These are phyloP conservation scores for Silvanus unidentatus DNA, from an alignment of 2,888 invertebrate genomes.

Conservation along the genomic window DNA sequence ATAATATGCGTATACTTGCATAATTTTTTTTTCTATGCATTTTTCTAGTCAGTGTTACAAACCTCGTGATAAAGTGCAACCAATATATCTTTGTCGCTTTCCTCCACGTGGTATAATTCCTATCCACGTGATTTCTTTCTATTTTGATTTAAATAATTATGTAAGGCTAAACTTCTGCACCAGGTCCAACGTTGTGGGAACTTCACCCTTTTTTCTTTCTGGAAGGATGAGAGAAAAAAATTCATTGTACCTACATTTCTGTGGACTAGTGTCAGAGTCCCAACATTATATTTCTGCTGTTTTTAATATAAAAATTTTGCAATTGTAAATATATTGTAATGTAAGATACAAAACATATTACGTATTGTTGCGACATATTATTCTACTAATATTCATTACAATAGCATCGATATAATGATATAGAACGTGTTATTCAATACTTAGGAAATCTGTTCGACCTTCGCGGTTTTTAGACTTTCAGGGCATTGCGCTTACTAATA, in stretches of 20 bases:
- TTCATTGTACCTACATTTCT: too few relatives aligned
- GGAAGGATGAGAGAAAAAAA: too few relatives aligned
- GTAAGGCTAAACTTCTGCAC: too few relatives aligned
- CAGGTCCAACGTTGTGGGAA: too few relatives aligned
- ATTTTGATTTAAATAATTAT: too few relatives aligned
- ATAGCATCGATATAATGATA: constrained; percentile 21
- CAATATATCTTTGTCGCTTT: background rate
- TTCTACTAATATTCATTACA: constrained; percentile 20
- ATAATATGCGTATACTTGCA: too few relatives aligned
- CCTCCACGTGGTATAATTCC: constrained; percentile 1
- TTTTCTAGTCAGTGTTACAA: background rate
- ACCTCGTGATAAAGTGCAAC: background rate
- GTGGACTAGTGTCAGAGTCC: too few relatives aligned
- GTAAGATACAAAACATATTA: constrained; percentile 5
- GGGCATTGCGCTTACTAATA: constrained; percentile 31
- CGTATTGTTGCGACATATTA: constrained; percentile 11
- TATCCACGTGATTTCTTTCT: constrained; percentile 1
- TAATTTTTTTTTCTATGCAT: too few relatives aligned
- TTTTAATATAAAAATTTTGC: constrained; percentile 7
- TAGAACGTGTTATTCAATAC: constrained; percentile 30
- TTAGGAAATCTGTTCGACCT: constrained; percentile 29
- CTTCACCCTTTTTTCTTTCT: too few relatives aligned
- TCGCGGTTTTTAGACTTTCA: constrained; percentile 33
- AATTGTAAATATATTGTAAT: constrained; percentile 13
- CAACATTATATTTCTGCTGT: too few relatives aligned